Conservation (phyloP, 2,113 vertebrate genomes). For the Saimiri boliviensis region DNA sequence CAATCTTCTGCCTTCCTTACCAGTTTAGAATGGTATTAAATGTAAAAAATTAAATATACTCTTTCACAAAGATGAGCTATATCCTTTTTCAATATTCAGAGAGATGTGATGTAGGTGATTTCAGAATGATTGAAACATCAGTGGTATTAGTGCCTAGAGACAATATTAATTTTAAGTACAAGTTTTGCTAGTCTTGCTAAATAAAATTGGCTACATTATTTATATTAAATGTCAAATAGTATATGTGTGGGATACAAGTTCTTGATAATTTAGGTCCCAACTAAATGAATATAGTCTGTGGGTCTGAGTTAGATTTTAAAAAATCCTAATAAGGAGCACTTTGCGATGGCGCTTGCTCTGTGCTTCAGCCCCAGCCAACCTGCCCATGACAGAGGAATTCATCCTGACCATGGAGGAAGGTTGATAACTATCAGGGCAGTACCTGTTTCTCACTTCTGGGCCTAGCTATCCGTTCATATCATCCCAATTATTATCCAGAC, state of each 20-base stretch:
- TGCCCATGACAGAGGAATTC: background rate
- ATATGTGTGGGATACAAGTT: background rate
- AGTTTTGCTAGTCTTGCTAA: constrained; percentile 10
- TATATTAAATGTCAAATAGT: background rate
- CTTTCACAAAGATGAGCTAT: background rate
- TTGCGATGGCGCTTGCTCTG: too few relatives aligned
- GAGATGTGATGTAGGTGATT: background rate
- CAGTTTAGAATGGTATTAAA: constrained; percentile 1
- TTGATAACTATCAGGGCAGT: background rate
- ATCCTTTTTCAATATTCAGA: background rate
- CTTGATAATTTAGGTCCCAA: background rate
- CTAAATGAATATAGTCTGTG: background rate
- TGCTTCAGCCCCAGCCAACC: background rate
- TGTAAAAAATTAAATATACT: background rate
- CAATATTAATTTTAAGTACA: constrained; percentile 23
- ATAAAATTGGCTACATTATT: constrained; percentile 31
- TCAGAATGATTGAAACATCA: constrained; percentile 16
- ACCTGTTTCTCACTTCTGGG: background rate
- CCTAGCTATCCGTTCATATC: background rate
- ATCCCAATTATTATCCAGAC: background rate
- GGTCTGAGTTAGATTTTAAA: background rate
- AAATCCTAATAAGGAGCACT: background rate
- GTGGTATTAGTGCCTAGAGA: background rate
- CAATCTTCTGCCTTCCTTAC: background rate
- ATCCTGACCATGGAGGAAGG: background rate